Evolutionary conservation across 2,888 invertebrate species (phyloP), one percentile per base, ranked within the genome.

Genomic region (Rapana venosa): DNA sequence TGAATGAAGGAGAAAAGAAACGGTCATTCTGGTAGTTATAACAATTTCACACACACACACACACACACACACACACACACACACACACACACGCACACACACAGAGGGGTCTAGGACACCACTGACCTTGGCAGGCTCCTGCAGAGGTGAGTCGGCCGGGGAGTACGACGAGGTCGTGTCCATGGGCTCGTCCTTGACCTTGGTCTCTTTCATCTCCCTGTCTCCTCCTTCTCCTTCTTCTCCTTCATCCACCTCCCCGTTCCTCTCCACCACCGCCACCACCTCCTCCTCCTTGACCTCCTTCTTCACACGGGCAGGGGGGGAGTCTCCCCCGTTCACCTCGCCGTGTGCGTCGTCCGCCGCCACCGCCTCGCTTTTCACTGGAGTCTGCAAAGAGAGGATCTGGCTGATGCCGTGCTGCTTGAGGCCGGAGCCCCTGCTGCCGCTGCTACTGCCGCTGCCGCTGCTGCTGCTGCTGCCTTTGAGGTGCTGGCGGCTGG

Each of bases 331-430:
- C 2, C 26, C 66, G 22, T 66, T 66, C 66, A 66, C 17, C 35
- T 36, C 20, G 32, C 35, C 32, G 30, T 77, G 6, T 47, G 5
- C 35, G n/a, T 58, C n/a, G 30, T 30, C 20, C 22, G 58, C 81
- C n/a, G 81, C 87, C 15, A 26, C 66, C 30, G 35, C 32, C 58
- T 83, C 83, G 47, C 66, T 66, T 58, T 81, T 20, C 90, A 94
- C 93, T 58, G 94, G 90, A 87, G 94, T 94, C 90, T 94, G 94
- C 56, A 93, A 88, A 1, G 94, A 93, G 90, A 93, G 93, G 92
- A 94, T 93, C 87, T 93, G 93, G 77, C 94, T 93, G 8, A 93
- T 88, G 32, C 93, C 92, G 26, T 91, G 91, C 22, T 92, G 90
- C 66, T 74, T 84, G 84, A 70, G 90, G 87, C 70, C 15, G 90